Conservation (phyloP, 2,888 invertebrate species). For the Pseudanteris insignis region DNA sequence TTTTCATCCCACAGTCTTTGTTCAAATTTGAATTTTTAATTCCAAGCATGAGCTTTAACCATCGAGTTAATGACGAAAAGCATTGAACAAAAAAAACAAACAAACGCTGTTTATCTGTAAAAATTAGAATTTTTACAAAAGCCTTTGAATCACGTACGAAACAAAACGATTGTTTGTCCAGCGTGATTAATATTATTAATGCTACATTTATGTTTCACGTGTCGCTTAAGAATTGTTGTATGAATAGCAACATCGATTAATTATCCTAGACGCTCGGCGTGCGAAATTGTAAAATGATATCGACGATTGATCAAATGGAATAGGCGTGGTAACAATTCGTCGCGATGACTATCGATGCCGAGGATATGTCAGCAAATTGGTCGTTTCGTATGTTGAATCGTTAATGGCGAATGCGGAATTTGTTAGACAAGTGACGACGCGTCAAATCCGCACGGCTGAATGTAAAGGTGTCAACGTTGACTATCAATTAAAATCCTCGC, state of each 20-base stretch:
- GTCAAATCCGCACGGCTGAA: conserved; percentile 37
- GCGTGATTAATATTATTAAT: no score
- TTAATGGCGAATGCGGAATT: conserved; percentile 46
- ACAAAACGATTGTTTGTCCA: no score
- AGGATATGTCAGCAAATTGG: conserved; percentile 40
- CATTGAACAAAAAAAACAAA: no score
- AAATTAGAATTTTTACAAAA: no score
- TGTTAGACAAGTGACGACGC: conserved; percentile 44
- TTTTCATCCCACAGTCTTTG: no score
- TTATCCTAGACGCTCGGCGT: background rate
- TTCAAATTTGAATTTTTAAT: no score
- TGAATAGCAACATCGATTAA: background rate
- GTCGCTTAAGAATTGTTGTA: background rate
- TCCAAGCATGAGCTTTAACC: no score
- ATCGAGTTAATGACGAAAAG: no score
- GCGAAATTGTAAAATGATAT: conserved; percentile 18
- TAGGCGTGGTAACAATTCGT: conserved; percentile 21
- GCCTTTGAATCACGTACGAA: no score
- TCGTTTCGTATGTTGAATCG: conserved; percentile 43
- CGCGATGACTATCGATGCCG: conserved; percentile 41
- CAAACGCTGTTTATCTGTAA: no score
- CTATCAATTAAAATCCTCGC: conserved; percentile 44
- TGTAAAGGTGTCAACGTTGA: conserved; percentile 47
- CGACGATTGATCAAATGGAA: conserved; percentile 25
- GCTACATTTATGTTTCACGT: no score